Base-by-base conservation (phyloP, 2,113 vertebrate genomes). In the Noturus placidus region DNA sequence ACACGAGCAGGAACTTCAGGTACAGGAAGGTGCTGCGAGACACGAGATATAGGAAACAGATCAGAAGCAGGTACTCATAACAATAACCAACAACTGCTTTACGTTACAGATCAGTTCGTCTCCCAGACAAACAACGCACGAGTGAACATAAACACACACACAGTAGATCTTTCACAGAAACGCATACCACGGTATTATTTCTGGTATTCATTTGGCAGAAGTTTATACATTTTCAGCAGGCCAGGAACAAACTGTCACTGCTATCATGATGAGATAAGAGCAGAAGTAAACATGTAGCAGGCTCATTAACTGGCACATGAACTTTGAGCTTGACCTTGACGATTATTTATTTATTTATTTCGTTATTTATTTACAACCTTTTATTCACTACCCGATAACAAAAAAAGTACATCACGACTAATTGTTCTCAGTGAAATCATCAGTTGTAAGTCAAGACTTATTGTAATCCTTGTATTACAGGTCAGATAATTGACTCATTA, bases 1-100 rank as follows among this genome's bases (percentile, higher is more conserved):
- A 99, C 92, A 99, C 98, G 33, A 99, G 97, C 92, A 99, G 94
- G 94, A 99, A 99, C 94, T 99, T 99, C 94, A 99, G 96, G 91
- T 99, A 99, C 88, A 99, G 95, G 93, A 99, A 99, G 0, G 98
- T 99, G 91, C 98, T 99, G 95, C 0, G 89, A 92, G 86, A 83
- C 50, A 89, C 5, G 5, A 61, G 56, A 11, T 27, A 82, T 0
- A 69, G 25, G 81, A 38, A 10, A 67, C 14, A 52, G 69, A 83
- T 42, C 22, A 56, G 20, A 22, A 11, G 56, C 14, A 25, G 0
- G 4, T 9, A 17, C 56, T 11, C 13, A 19, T 35, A 30, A 63
- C 25, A 27, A 65, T 9, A 38, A 72, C 20, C 6, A 33, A 33
- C 65, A 17, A 14, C 2, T 4, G 30, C n/a, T 33, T 15, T 7